Conservation (phyloP, 2,888 invertebrate genomes). For the Habrosyne pyritoides region DNA sequence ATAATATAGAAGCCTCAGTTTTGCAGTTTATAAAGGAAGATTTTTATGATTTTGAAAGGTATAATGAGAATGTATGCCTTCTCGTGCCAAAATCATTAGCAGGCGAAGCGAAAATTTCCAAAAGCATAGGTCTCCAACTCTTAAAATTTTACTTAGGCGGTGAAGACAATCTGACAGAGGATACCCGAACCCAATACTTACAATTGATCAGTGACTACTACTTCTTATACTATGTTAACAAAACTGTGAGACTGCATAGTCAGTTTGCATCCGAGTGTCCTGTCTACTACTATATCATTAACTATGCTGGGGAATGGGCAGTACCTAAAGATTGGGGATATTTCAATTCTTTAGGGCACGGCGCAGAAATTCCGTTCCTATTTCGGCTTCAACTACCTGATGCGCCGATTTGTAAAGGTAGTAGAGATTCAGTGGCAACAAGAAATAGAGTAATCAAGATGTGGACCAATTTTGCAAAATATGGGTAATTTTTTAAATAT, state of each 20-base stretch:
- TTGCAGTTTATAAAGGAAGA: conserved; percentile 51
- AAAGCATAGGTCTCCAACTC: conserved; percentile 61
- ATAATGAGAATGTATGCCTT: conserved; percentile 55
- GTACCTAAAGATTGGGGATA: conserved; percentile 52
- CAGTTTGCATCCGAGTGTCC: conserved; percentile 58
- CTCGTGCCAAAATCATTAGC: conserved; percentile 64
- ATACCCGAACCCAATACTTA: conserved; percentile 63
- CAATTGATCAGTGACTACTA: conserved; percentile 72
- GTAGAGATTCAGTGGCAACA: conserved; percentile 61
- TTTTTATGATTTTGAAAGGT: conserved; percentile 63
- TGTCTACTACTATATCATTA: conserved; percentile 70
- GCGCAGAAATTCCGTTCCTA: conserved; percentile 67
- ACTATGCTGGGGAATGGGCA: conserved; percentile 65
- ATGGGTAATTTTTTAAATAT: conserved; percentile 55
- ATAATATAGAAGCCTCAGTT: conserved; percentile 63
- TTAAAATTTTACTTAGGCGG: conserved; percentile 68
- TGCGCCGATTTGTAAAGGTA: conserved; percentile 50
- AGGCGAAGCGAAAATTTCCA: conserved; percentile 46
- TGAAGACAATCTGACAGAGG: conserved; percentile 53
- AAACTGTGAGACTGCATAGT: conserved; percentile 63
- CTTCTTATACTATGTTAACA: conserved; percentile 69
- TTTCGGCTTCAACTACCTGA: conserved; percentile 55
- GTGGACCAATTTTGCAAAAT: conserved; percentile 81
- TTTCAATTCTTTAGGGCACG: conserved; percentile 64
- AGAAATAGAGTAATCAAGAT: conserved; percentile 66